Base-by-base conservation (phyloP, 2,113 vertebrate species). In the Syngnathus scovelli region DNA sequence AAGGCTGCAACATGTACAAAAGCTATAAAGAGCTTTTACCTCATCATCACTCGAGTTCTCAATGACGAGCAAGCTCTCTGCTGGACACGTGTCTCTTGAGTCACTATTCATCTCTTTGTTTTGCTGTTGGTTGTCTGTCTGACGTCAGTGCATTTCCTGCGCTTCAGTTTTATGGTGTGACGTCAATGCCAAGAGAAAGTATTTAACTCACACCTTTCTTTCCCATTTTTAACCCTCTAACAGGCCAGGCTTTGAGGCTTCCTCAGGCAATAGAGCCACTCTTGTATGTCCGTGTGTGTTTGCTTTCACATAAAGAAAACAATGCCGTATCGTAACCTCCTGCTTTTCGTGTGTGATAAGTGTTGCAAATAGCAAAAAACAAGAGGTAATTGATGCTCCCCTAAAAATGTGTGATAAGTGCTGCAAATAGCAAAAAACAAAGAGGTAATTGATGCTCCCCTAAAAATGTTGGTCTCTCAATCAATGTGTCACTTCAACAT, bases 121-220 rank as follows among this genome's bases (percentile, higher is more conserved):
- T 33, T 58, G 55, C 69, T 67, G 61, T 43, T 64, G 64, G 61
- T 65, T 16, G 65, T 18, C 41, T 64, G 64, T n/a, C 59, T 83
- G 77, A 76, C 52, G 61, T 77, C 70, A 68, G 63, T 64, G 75
- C 68, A 55, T 75, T 64, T 6, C 18, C 15, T 0, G 44, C 67
- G 39, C 56, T 75, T 56, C 52, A 36, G 60, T 71, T 71, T 54
- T 48, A 69, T 73, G 56, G 66, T 65, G 10, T 48, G 52, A 44
- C 64, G 63, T 54, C 71, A 74, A 37, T 63, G 48, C 68, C 27
- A 61, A 43, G 64, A 51, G 36, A 55, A 59, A 60, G 7, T 15
- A 60, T 4, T 37, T 36, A 16, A 52, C 19, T 11, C n/a, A 1
- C 19, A 23, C 51, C 5, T 48, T 55, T 55, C 13, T 13, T 55